phyloP scores from a whole-genome alignment of 1,140 invertebrate genomes.

The Cylas formicarius region DNA sequence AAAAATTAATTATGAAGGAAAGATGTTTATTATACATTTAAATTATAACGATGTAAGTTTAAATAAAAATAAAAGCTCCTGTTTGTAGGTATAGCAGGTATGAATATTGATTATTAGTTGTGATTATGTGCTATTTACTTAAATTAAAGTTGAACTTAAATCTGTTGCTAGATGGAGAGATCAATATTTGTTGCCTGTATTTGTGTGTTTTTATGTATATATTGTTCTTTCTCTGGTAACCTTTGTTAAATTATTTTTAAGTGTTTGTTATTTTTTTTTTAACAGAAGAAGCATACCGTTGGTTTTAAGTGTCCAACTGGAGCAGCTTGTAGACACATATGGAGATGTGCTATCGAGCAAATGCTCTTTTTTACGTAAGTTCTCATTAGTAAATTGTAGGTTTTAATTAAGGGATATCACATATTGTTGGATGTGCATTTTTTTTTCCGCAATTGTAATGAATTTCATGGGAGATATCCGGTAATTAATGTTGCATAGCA shows the following conservation, averaged over 20 bases:
- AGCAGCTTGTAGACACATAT: conserved; percentile 85
- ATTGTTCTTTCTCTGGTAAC: too few species aligned
- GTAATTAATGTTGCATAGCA: conserved; percentile 5
- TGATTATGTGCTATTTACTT: too few species aligned
- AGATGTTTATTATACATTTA: conserved; percentile 95
- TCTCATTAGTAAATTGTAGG: background rate
- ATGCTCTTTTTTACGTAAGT: conserved; percentile 97
- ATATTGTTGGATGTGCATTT: conserved; percentile 1
- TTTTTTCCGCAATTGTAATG: conserved; percentile 1
- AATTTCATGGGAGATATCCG: conserved; percentile 6
- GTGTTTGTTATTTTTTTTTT: conserved; percentile 46
- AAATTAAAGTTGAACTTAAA: too few species aligned
- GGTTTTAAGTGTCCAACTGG: conserved; percentile 91
- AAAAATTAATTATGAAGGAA: conserved; percentile 95
- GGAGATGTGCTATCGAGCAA: conserved; percentile 94
- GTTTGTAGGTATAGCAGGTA: too few species aligned
- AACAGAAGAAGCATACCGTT: conserved; percentile 92
- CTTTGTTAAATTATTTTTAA: conserved; percentile 11
- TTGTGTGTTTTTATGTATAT: too few species aligned
- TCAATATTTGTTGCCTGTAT: too few species aligned
- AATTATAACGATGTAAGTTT: conserved; percentile 53
- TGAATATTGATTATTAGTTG: too few species aligned
- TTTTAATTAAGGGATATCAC: conserved; percentile 1
- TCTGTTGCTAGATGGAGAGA: too few species aligned
- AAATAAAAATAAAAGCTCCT: too few species aligned